These are phyloP conservation scores for Hyles vespertilio DNA, from an alignment of 1,140 invertebrate species.

Conservation along the genomic window DNA sequence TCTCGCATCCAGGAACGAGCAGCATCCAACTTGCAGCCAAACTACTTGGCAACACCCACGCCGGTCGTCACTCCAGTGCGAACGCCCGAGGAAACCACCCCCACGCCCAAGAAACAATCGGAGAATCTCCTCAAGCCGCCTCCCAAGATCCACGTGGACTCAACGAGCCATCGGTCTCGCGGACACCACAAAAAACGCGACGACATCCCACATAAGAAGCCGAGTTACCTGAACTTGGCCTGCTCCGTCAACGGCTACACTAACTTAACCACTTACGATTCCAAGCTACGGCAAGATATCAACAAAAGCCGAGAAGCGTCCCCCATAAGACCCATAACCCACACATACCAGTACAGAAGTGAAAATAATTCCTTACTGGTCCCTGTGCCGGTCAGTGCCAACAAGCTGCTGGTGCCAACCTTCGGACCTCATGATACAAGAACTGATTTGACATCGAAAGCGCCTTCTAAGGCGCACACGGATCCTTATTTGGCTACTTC, in stretches of 20 bases:
- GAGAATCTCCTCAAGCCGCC: conserved; percentile 65
- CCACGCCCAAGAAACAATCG: conserved; percentile 42
- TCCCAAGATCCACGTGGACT: conserved; percentile 54
- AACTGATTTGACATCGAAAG: conserved; percentile 64
- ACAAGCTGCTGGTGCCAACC: conserved; percentile 65
- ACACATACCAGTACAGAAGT: conserved; percentile 76
- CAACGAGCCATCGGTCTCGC: conserved; percentile 56
- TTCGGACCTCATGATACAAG: conserved; percentile 68
- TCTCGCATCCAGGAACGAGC: conserved; percentile 74
- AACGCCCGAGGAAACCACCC: conserved; percentile 54
- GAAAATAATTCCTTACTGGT: conserved; percentile 75
- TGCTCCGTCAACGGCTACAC: conserved; percentile 94
- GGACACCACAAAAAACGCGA: conserved; percentile 59
- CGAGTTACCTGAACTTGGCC: conserved; percentile 90
- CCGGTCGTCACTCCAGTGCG: conserved; percentile 42
- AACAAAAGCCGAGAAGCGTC: conserved; percentile 81
- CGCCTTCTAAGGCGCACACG: conserved; percentile 70
- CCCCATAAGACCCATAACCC: conserved; percentile 77
- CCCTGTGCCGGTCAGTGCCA: conserved; percentile 70
- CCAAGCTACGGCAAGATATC: conserved; percentile 83
- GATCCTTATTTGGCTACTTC: conserved; percentile 58
- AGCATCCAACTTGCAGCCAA: conserved; percentile 49
- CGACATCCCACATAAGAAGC: conserved; percentile 70
- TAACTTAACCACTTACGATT: conserved; percentile 88
- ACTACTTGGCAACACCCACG: conserved; percentile 33